These are phyloP conservation scores for Trissoscelio sp. DNA, from an alignment of 2,888 invertebrate genomes.

Conservation along the genomic window DNA sequence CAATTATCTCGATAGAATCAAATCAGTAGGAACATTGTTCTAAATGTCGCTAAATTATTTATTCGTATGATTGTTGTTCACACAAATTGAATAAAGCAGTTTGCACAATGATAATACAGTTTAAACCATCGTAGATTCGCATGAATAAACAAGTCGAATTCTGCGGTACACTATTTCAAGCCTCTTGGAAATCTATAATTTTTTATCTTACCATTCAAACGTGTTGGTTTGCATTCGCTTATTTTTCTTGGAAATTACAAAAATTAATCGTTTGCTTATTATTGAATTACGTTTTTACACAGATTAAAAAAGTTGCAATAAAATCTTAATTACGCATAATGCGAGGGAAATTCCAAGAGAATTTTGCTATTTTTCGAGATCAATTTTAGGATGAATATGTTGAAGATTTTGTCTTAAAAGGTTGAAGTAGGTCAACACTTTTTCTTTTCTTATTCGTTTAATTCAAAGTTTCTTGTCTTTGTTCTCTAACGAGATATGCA, in stretches of 20 bases:
- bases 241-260: constrained; percentile 1
- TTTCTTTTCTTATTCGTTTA: constrained; percentile 57
- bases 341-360: not conserved
- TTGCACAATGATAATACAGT: constrained; percentile 49
- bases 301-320: too few relatives aligned
- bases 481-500: constrained; percentile 63
- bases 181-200: constrained; percentile 23
- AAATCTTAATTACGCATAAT: too few relatives aligned
- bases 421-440: constrained; percentile 49
- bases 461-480: constrained; percentile 63
- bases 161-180: constrained; percentile 1
- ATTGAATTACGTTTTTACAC: not conserved
- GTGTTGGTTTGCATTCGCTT: not conserved
- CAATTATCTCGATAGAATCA: constrained; percentile 28
- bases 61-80: constrained; percentile 42
- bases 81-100: constrained; percentile 60
- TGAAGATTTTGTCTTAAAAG: constrained; percentile 53
- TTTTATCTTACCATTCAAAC: constrained; percentile 26
- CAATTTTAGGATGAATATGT: constrained; percentile 36
- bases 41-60: constrained; percentile 55
- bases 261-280: not conserved
- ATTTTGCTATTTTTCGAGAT: constrained; percentile 36
- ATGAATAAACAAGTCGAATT: constrained; percentile 48
- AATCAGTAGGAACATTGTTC: constrained; percentile 48
- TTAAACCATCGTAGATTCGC: constrained; percentile 51